phyloP scores from a whole-genome alignment of 2,888 invertebrate species.

The Scrobipalpa atriplicella region DNA sequence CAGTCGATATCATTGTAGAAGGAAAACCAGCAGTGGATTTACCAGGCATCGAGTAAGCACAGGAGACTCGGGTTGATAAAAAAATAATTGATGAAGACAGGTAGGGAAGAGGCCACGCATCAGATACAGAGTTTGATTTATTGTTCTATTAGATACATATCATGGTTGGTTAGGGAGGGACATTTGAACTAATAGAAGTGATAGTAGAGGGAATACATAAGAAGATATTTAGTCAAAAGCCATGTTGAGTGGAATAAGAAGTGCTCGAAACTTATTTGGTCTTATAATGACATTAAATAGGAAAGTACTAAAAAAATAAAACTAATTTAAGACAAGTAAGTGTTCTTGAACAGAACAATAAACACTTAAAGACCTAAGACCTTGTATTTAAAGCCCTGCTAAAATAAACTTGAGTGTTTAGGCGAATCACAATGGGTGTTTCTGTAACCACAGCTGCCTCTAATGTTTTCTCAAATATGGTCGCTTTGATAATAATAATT shows the following conservation, averaged over 20 bases:
- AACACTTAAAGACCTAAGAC: not conserved
- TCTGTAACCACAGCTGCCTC: slow-evolving; percentile 17
- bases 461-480: slow-evolving; percentile 19
- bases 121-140: slow-evolving; percentile 60
- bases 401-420: slow-evolving; percentile 28
- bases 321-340: not conserved
- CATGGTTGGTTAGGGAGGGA: slow-evolving; percentile 47
- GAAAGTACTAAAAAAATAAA: not conserved
- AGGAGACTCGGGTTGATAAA: slow-evolving; percentile 60
- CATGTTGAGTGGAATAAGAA: too few relatives aligned
- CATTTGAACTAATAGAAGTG: not conserved
- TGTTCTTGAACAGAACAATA: not conserved
- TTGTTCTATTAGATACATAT: slow-evolving; percentile 65
- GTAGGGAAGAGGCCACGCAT: slow-evolving; percentile 48
- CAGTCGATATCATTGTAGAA: not conserved
- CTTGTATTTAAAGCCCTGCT: slow-evolving; percentile 32
- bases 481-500: slow-evolving; percentile 12
- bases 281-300: too few relatives aligned
- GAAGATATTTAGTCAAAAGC: not conserved
- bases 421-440: slow-evolving; percentile 24
- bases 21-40: slow-evolving; percentile 5
- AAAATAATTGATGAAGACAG: slow-evolving; percentile 79
- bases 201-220: not conserved
- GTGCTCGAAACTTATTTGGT: too few relatives aligned
- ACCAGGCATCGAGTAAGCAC: slow-evolving; percentile 22